Evolutionary conservation across 2,797 vertebrate genomes (phyloP).

Genomic region (Lepus oiostolus): DNA sequence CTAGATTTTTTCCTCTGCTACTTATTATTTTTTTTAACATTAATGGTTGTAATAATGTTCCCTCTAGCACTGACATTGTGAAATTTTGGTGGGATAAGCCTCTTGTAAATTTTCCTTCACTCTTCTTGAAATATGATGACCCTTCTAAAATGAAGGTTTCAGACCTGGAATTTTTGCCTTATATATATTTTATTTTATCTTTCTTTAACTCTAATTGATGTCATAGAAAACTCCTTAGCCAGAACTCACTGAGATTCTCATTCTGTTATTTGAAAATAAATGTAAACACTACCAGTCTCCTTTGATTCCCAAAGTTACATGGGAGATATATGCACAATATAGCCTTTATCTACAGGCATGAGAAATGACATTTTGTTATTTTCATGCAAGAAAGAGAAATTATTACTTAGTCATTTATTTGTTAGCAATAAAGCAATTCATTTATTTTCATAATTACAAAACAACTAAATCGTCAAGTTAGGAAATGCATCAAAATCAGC

Average conservation of each 20-base stretch:
- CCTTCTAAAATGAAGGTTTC: neutral
- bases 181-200: neutral
- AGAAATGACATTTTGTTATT: too few relatives aligned
- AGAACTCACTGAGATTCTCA: neutral
- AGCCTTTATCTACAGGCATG: too few relatives aligned
- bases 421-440: too few relatives aligned
- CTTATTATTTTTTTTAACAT: neutral
- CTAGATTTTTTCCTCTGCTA: neutral
- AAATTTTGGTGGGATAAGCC: neutral
- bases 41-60: neutral
- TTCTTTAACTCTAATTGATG: too few relatives aligned
- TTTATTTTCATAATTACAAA: too few relatives aligned
- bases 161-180: neutral
- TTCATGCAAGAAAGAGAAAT: too few relatives aligned
- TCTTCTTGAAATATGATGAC: neutral
- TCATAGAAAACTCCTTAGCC: neutral
- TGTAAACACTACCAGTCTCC: neutral
- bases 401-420: too few relatives aligned
- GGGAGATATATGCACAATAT: neutral
- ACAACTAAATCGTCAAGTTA: too few relatives aligned
- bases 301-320: neutral
- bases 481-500: too few relatives aligned
- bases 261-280: neutral
- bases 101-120: neutral
- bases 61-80: neutral